Evolutionary conservation across 64 coral and sea anemone species (phyloP), one percentile per base, ranked within the genome.

Genomic region (Actinia equina): DNA sequence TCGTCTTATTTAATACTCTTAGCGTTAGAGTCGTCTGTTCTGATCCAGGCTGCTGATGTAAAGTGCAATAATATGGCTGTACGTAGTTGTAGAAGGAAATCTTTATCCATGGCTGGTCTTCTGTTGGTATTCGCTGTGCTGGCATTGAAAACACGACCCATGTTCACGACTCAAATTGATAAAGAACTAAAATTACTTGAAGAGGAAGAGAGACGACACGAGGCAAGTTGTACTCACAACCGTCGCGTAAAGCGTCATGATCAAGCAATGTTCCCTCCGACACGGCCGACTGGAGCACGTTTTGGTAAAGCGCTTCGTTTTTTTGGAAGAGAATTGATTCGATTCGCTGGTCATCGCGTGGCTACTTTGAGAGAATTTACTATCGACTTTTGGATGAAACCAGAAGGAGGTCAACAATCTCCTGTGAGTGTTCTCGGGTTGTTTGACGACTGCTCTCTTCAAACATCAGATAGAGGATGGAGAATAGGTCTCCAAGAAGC

Each of bases 381-480:
- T n/a, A 46, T 99, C 19, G 93, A 99, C 26, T 93, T 99, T 70
- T 99, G 97, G 97, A 88, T 99, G 82, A 99, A 83, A 14, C 91
- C 97, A 19, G 97, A 99, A 79, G 97, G 97, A 56, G 97, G 97
- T 4, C 97, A 99, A 44, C 76, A 88, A 51, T 95, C 93, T 65
- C 97, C 97, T 16, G 91, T 95, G 4, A 88, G 79, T 2, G 85
- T 99, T 2, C 17, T 99, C 5, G 93, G 90, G 3, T 52, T 92
- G 55, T 93, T 90, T 86, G 97, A 99, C 61, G 87, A 91, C 23
- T 99, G 97, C 67, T 90, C 97, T 27, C 82, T 88, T 13, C 71
- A 88, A 8, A 27, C 77, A 7, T 69, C 84, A 80, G 93, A 95
- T 58, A 87, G 97, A 45, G 97, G 97, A 52, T 99, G 97, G 97